phyloP scores from a whole-genome alignment of 2,113 vertebrate genomes.

The Indicator maculatus region DNA sequence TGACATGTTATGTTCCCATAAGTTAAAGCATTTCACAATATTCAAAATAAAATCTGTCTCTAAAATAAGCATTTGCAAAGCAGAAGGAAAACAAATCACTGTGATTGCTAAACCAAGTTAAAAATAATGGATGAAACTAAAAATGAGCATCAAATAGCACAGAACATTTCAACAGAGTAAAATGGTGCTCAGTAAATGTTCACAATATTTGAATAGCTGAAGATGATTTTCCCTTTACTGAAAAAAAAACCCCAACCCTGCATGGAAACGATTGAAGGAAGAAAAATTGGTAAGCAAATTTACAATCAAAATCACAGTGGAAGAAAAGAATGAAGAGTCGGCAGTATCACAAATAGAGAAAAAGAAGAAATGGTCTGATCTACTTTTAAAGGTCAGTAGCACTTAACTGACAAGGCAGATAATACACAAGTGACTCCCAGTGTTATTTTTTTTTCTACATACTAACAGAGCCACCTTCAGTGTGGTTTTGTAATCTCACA shows the following conservation, averaged over 20 bases:
- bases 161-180: neutral
- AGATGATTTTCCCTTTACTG: neutral
- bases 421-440: neutral
- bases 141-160: neutral
- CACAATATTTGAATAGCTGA: neutral
- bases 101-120: neutral
- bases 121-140: slow-evolving; percentile 10
- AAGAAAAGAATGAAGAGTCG: neutral
- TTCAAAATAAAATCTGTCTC: slow-evolving; percentile 16
- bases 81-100: slow-evolving; percentile 32
- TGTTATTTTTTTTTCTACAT: neutral
- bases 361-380: neutral
- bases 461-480: neutral
- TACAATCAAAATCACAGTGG: neutral
- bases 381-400: neutral
- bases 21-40: neutral
- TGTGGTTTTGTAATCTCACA: neutral
- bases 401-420: neutral
- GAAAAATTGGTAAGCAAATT: neutral
- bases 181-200: neutral
- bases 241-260: neutral
- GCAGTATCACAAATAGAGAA: neutral
- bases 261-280: neutral
- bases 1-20: neutral
- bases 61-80: slow-evolving; percentile 15